Base-by-base conservation (phyloP, 2,888 invertebrate species). In the Venusia cambrica region DNA sequence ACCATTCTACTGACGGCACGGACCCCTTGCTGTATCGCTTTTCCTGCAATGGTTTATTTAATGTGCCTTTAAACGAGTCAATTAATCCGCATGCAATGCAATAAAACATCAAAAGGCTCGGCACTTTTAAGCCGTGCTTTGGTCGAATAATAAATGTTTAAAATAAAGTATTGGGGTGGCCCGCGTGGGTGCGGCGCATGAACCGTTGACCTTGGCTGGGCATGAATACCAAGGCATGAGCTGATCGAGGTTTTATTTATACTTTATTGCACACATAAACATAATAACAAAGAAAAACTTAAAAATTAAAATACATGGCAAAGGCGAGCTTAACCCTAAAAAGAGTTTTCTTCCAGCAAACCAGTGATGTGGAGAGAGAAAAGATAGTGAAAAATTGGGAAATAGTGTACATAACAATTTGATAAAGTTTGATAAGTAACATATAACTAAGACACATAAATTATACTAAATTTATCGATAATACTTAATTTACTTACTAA, bases 141-240 rank as follows among this genome's bases (percentile, higher is more conserved):
- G 45, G 17, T 17, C 14, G 21, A 36, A 54, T 46, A 52, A 53
- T 62, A 55, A 64, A 60, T 51, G 45, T 54, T 55, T 58, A 54
- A 60, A 61, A 59, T 61, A 61, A 58, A 52, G 48, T 57, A 51
- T 60, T 52, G 51, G 57, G 62, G 51, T 54, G 60, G 54, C 54
- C 55, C 53, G 55, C 40, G 50, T 57, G 49, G 50, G 40, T 49
- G 43, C 51, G 48, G 55, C 63, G 61, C 62, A 64, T 67, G 69
- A 64, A 54, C 41, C 36, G 36, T 24, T 53, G 62, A 55, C 69
- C 69, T 68, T 71, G 71, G 56, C 59, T 63, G 53, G 27, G 40
- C 48, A 30, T 49, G 25, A 10, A 18, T 28, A 21, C 19, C 38
- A 50, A 48, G 40, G n/a, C 13, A 35, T 38, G 33, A 28, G 21